Evolutionary conservation across 2,113 vertebrate species (phyloP), one percentile per base, ranked within the genome.

Genomic region (Heterotis niloticus): DNA sequence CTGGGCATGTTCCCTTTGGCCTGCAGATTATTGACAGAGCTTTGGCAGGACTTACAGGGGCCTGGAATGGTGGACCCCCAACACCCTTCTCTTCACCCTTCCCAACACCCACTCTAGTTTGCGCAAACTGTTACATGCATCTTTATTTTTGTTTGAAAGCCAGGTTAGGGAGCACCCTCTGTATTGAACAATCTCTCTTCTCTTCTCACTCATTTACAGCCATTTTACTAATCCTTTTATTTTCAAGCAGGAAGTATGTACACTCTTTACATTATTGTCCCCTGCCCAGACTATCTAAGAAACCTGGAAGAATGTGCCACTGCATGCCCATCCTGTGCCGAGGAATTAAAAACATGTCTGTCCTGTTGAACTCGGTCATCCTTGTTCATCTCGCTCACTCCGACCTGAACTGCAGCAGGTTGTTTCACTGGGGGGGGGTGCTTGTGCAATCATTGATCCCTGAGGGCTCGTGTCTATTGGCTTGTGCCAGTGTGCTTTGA

Each of bases 1-100:
- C 74, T n/a, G 74, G 59, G 74, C 74, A 44, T 76, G 74, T 56
- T 28, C 60, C 13, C 44, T 54, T n/a, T 23, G 51, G 12, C 17
- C 51, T 11, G 20, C 24, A 54, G 20, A 72, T 23, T n/a, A 13
- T n/a, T 56, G 70, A 56, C 51, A 62, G 60, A 62, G 34, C 34
- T 44, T 44, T 44, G 60, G 20, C 1, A 56, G 51, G 17, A 54
- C 52, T 11, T 4, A n/a, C 17, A 54, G 54, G 51, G 11, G 51
- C 51, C 20, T 0, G 20, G 16, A 56, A n/a, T 18, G 20, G 7
- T 10, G 68, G 68, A 34, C 14, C 67, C 34, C 34, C 7, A 44
- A 44, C 34, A 44, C 2, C 7, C 34, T 44, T 44, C 34, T 44
- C 34, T n/a, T n/a, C 34, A 44, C 2, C 7, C 34, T 44, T 44